Conservation (phyloP, 1,140 invertebrate species). For the Ephestia elutella region DNA sequence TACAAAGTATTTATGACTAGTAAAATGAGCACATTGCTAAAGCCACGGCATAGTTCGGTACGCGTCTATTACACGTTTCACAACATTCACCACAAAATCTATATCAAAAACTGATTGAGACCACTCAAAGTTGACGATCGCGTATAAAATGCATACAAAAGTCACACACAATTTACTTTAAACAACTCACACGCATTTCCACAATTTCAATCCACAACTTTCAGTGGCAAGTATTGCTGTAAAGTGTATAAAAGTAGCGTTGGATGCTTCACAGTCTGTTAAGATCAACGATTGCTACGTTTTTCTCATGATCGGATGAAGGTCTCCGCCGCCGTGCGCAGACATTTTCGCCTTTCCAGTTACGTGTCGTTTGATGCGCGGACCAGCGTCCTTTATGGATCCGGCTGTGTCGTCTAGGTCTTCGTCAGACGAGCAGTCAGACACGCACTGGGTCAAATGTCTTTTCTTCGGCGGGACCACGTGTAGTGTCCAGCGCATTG, state of each 20-base stretch:
- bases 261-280: background rate
- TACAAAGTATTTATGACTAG: slow-evolving; percentile 69
- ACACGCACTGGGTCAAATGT: slow-evolving; percentile 51
- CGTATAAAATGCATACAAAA: slow-evolving; percentile 11
- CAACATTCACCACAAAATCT: slow-evolving; percentile 36
- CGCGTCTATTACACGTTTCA: slow-evolving; percentile 42
- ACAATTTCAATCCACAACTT: slow-evolving; percentile 19
- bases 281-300: slow-evolving; percentile 29
- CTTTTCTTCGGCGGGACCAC: slow-evolving; percentile 59
- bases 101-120: slow-evolving; percentile 40
- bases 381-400: slow-evolving; percentile 48
- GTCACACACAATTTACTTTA: slow-evolving; percentile 23
- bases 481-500: slow-evolving; percentile 55
- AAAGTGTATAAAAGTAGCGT: slow-evolving; percentile 17
- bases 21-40: slow-evolving; percentile 56
- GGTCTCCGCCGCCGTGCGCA: slow-evolving; percentile 60
- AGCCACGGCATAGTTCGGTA: slow-evolving; percentile 42
- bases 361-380: slow-evolving; percentile 44
- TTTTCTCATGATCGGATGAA: slow-evolving; percentile 59
- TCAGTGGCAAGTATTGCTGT: slow-evolving; percentile 21
- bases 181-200: slow-evolving; percentile 9
- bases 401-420: slow-evolving; percentile 40
- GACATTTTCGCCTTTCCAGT: slow-evolving; percentile 52
- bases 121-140: slow-evolving; percentile 25
- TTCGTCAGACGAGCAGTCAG: slow-evolving; percentile 62